Base-by-base conservation (phyloP, 2,888 invertebrate species). In the Torymus auratus region DNA sequence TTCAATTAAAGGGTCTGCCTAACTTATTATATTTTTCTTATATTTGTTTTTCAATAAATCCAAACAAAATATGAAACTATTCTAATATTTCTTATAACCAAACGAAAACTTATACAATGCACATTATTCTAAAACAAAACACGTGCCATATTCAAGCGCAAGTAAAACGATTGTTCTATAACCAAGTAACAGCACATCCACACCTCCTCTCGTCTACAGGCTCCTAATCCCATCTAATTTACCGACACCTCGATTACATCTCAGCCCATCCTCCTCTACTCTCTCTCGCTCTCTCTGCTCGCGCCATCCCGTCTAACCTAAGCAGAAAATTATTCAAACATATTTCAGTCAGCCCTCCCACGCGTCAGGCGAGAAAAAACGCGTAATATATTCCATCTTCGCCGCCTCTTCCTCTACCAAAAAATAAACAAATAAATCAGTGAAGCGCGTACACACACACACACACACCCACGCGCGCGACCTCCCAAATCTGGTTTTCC, bases 381-480 rank as follows among this genome's bases (percentile, higher is more conserved):
- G 67, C 15, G 15, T 52, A 71, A 58, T 28, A 20, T 50, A 60
- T 61, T 20, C 41, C 17, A 20, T 17, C 41, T 70, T 50, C 41
- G 41, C 3, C 17, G 70, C 13, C 52, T n/a, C 17, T 28, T 53
- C 52, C n/a, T 28, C 7, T 41, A 41, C 41, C 23, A 72, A 56
- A 58, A 74, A 56, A 58, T 50, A 73, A 64, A 62, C 64, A 60
- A 52, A 74, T 74, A 74, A 74, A 74, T 74, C 74, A 67, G 65
- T 53, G n/a, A 58, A 58, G 17, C 56, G 17, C 56, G n/a, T 15
- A 41, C 67, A 41, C 64, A 56, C 73, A 7, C 50, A 1, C 23
- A 15, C 13, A 17, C 17, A 17, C 53, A 52, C 17, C 41, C 41
- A 12, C 4, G 10, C 65, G 41, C 41, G 41, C 28, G 28, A 41